These are phyloP conservation scores for Drosophila leonis DNA, from an alignment of 2,888 invertebrate genomes.

Conservation along the genomic window DNA sequence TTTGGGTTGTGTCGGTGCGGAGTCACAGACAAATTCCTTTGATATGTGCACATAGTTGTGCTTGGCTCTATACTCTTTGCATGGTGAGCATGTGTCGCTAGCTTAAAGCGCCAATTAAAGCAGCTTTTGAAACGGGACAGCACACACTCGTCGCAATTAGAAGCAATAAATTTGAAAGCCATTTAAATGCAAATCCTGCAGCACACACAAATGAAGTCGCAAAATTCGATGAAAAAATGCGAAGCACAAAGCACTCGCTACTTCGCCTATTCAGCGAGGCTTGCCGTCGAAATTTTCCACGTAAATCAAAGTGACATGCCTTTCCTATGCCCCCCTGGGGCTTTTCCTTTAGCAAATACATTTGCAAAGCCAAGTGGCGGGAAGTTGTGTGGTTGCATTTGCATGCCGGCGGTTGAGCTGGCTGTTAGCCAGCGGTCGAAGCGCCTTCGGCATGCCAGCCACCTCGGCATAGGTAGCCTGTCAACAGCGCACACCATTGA, in stretches of 20 bases:
- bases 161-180: conserved; percentile 67
- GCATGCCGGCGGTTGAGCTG: conserved; percentile 25
- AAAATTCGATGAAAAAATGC: conserved; percentile 36
- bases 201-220: conserved; percentile 49
- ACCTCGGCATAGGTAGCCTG: conserved; percentile 59
- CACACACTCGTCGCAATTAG: conserved; percentile 54
- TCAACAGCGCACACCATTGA: conserved; percentile 69
- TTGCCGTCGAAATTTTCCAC: conserved; percentile 36
- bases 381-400: conserved; percentile 44
- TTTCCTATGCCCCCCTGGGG: conserved; percentile 34
- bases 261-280: conserved; percentile 22
- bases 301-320: conserved; percentile 78
- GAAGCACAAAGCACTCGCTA: conserved; percentile 25
- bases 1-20: conserved; percentile 1
- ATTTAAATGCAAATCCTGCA: conserved; percentile 64
- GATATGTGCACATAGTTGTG: conserved; percentile 45
- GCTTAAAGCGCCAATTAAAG: conserved; percentile 59
- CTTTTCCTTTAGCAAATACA: conserved; percentile 22
- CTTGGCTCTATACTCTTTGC: conserved; percentile 35
- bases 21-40: conserved; percentile 58
- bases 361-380: conserved; percentile 31
- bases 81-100: conserved; percentile 23
- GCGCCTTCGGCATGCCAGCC: conserved; percentile 35
- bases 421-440: conserved; percentile 10
- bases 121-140: not conserved